Base-by-base conservation (phyloP, 1,140 invertebrate species). In the Bombus consobrinus region DNA sequence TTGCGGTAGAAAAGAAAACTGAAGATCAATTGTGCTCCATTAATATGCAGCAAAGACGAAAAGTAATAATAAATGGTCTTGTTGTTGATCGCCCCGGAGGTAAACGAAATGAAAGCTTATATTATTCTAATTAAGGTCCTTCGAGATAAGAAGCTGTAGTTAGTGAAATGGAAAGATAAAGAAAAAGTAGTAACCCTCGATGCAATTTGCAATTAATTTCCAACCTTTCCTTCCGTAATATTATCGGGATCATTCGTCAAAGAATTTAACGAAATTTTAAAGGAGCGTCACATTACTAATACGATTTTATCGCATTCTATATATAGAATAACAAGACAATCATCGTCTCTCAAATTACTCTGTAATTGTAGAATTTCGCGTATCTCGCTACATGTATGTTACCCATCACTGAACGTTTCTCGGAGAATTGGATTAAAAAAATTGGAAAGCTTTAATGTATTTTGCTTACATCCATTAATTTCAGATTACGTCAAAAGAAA, bases 401-500 rank as follows among this genome's bases (percentile, higher is more conserved):
- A 22, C 18, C 64, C 39, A 39, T 78, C 82, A 22, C 77, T 34
- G 71, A 74, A 81, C 39, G 66, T 28, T 25, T 57, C 64, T 34
- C 5, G 53, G 25, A 59, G 32, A 78, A 41, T 64, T 12, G n/a
- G 15, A 8, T 32, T 81, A 81, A 83, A 71, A 75, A 88, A 81
- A 90, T 88, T 90, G 75, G 73, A 81, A 90, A 78, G 66, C 71
- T 77, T 81, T 75, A 80, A 90, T 79, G 86, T 87, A 90, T 83
- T 90, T 91, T 87, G 79, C 81, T 88, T 72, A 79, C 43, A 64
- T 71, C 75, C 87, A 88, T 91, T 89, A 85, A 91, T 91, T 88
- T 88, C 68, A 86, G 59, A 39, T 86, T 81, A 66, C 64, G 83
- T 76, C 59, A 43, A 69, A 72, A 59, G n/a, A 47, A 81, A 80